phyloP scores from a whole-genome alignment of 53 echinoderm and acorn worm genomes.

The Arbacia lixula region DNA sequence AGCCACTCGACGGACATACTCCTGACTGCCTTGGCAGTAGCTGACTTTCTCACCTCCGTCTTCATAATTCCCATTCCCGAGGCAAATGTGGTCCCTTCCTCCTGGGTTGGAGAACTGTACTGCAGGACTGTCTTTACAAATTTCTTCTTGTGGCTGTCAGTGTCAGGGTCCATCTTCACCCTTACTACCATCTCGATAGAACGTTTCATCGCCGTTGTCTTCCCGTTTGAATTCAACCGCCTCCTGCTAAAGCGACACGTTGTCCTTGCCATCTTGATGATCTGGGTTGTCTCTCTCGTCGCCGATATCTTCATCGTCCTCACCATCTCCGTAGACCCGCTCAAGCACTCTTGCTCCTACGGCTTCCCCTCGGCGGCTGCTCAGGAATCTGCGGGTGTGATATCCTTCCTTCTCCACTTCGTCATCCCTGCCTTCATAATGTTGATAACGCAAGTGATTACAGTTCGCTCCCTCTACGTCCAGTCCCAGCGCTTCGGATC shows the following conservation, averaged over 20 bases:
- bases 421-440: conserved; percentile 6
- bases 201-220: conserved; percentile 1
- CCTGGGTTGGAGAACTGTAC: conserved; percentile 23
- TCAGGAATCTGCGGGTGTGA: background rate
- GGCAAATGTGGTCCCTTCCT: background rate
- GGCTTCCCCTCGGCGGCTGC: background rate
- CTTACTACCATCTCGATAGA: conserved; percentile 11
- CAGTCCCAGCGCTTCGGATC: conserved; percentile 5
- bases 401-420: background rate
- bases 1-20: conserved; percentile 11
- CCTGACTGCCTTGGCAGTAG: background rate
- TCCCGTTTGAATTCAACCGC: conserved; percentile 13
- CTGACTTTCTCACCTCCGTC: conserved; percentile 15
- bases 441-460: background rate
- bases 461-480: background rate
- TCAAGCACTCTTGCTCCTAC: background rate
- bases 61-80: conserved; percentile 9
- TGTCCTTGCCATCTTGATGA: background rate
- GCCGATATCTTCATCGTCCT: conserved; percentile 6
- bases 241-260: conserved; percentile 1
- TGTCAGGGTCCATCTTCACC: conserved; percentile 12
- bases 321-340: background rate
- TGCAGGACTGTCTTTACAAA: conserved; percentile 12
- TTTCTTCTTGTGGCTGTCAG: conserved; percentile 8
- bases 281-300: background rate